Base-by-base conservation (phyloP, 1,140 invertebrate genomes). In the Diorhabda sublineata region DNA sequence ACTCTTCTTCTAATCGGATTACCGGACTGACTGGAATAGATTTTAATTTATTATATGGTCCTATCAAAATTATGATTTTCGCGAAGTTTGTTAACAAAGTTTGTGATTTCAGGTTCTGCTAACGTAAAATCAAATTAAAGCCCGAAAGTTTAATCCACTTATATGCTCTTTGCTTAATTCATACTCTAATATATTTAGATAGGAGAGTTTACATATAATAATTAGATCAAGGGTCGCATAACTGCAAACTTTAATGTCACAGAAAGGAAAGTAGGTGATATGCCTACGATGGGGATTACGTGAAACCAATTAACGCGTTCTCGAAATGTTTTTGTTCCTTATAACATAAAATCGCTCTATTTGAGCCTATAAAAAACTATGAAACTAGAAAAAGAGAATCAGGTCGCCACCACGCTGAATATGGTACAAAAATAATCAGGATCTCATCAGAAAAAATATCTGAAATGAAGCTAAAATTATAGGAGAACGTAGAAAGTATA, bases 91-190 rank as follows among this genome's bases (percentile, higher is more conserved):
- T 47, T 43, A 62, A 45, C 61, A 62, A 62, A 62, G 42, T 44
- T 62, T 43, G 61, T n/a, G 44, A n/a, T 47, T 59, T 42, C n/a
- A 42, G 58, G n/a, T 59, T 42, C 42, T 62, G 44, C 43, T 62
- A 6, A 44, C 45, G 61, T 62, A 11, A 5, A 62, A 62, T 62
- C 42, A 44, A 62, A 62, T 62, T 44, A 44, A n/a, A 8, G 61
- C 42, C 8, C 9, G 42, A 11, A 43, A 44, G 61, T 62, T 62
- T 62, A 62, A 62, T 62, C 44, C 61, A 62, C 61, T 62, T 62
- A 62, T 45, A 44, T 62, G 43, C 61, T 62, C 61, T 62, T 62
- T 59, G 61, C 61, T 45, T 5, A 45, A 62, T 62, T 43, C 45
- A 0, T 45, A 6, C 0, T 62, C 8, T 62, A 62, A 62, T 62